Evolutionary conservation across 2,797 vertebrate species (phyloP), one percentile per base, ranked within the genome.

Genomic region (Ctenopoma multispine): DNA sequence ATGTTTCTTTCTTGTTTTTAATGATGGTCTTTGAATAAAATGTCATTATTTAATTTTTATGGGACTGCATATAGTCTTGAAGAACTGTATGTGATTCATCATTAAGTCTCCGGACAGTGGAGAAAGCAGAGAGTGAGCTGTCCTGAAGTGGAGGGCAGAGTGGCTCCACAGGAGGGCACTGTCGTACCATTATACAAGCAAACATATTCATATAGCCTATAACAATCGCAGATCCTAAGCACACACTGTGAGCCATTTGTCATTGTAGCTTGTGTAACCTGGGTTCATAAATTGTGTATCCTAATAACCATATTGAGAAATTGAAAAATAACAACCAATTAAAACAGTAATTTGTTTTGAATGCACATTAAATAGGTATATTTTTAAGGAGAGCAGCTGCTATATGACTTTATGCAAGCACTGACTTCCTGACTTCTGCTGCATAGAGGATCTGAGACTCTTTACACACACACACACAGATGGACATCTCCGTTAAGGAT

Each of bases 151-250:
- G 27, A 59, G 50, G 31, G 11, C 56, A 18, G 41, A 29, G 34
- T 13, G 34, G 0, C 15, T 50, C 91, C 93, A 92, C 69, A 53
- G 54, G 93, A 58, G 84, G 89, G 85, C 92, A 88, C 84, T 91
- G 75, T 84, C 34, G 80, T 64, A 64, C 74, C 88, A 84, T 40
- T 57, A 57, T 36, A 51, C 34, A 79, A 14, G n/a, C 23, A 21
- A 43, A n/a, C 14, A 9, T 17, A 1, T 0, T 6, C 8, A 13
- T 0, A 6, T 31, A 20, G 38, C 4, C 5, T 41, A 13, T 13
- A 24, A 49, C 44, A 21, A 5, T 18, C 5, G 1, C 6, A 46
- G n/a, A 38, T 7, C 34, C 23, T 17, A 7, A 34, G 24, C 36
- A 15, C 23, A 9, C 58, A 50, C 31, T 23, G 21, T 10, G 13